A percentile compares a stretch with the other conserved stretches of the same genome.
Conservation (phyloP, 2,888 invertebrate genomes). For the Acanthosoma haemorrhoidale region DNA sequence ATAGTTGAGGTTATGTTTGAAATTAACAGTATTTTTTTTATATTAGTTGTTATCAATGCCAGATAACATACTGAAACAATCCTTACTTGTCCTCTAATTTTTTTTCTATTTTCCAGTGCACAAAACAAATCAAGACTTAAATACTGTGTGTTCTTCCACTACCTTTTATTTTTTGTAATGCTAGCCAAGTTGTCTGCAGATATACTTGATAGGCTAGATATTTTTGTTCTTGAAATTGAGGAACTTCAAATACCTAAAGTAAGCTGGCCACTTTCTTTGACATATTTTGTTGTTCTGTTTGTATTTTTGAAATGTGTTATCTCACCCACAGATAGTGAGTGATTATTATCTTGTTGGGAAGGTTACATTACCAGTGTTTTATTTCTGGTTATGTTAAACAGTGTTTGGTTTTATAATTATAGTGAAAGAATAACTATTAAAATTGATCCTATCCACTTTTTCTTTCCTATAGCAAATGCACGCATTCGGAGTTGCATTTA, state of each 20-base stretch:
- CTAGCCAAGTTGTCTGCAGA: slow-evolving; percentile 85
- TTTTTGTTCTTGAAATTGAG: slow-evolving; percentile 90
- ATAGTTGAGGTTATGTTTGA: background rate
- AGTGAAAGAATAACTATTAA: too few relatives aligned
- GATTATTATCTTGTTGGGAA: too few relatives aligned
- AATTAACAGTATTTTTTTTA: background rate
- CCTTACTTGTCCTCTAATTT: background rate
- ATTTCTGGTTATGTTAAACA: too few relatives aligned
- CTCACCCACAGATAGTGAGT: too few relatives aligned
- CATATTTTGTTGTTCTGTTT: background rate
- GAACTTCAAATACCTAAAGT: slow-evolving; percentile 84
- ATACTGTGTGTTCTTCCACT: slow-evolving; percentile 90
- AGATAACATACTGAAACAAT: background rate
- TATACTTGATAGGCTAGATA: slow-evolving; percentile 84
- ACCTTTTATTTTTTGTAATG: slow-evolving; percentile 83
- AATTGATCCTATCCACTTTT: too few relatives aligned
- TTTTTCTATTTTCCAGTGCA: slow-evolving; percentile 65
- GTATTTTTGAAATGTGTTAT: too few relatives aligned
- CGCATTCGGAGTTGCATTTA: too few relatives aligned
- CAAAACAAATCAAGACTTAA: slow-evolving; percentile 92
- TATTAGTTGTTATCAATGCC: background rate
- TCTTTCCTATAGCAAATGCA: too few relatives aligned
- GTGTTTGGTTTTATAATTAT: too few relatives aligned
- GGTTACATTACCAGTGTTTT: too few relatives aligned
- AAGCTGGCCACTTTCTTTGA: slow-evolving; percentile 36